Percentiles rank a stretch among this genome's conserved stretches.
Conservation (phyloP, 2,797 vertebrate species). For the Chelonia mydas region DNA sequence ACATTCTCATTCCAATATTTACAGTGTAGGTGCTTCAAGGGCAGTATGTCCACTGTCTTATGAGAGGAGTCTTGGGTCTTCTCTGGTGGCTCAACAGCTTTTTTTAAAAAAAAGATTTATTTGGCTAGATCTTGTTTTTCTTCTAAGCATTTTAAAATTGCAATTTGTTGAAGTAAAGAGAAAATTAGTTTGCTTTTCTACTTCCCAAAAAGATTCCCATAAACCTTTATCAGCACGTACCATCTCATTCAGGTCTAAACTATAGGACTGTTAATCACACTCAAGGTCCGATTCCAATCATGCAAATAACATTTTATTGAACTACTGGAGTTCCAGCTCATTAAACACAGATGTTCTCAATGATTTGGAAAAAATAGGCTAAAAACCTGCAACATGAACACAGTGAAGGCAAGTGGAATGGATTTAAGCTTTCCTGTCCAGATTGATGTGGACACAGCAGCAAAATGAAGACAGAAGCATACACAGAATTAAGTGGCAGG, state of each 20-base stretch:
- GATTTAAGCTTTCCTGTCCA: background rate
- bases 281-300: constrained; percentile 23
- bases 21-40: background rate
- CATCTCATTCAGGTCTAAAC: background rate
- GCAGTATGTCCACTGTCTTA: background rate
- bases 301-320: constrained; percentile 49
- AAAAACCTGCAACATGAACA: background rate
- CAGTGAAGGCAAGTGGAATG: constrained; percentile 16
- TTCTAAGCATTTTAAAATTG: background rate
- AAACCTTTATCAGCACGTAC: background rate
- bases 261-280: background rate
- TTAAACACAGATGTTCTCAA: constrained; percentile 43
- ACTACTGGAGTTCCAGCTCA: constrained; percentile 37
- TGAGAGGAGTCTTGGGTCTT: background rate
- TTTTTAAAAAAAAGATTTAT: background rate
- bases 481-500: background rate
- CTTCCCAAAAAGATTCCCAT: background rate
- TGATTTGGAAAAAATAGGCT: constrained; percentile 23
- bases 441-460: background rate
- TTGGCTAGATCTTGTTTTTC: background rate
- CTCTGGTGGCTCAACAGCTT: background rate
- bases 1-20: background rate
- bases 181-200: background rate
- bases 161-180: background rate
- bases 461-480: background rate